phyloP scores from a whole-genome alignment of 1,140 invertebrate species.

The Dendroctonus valens region DNA sequence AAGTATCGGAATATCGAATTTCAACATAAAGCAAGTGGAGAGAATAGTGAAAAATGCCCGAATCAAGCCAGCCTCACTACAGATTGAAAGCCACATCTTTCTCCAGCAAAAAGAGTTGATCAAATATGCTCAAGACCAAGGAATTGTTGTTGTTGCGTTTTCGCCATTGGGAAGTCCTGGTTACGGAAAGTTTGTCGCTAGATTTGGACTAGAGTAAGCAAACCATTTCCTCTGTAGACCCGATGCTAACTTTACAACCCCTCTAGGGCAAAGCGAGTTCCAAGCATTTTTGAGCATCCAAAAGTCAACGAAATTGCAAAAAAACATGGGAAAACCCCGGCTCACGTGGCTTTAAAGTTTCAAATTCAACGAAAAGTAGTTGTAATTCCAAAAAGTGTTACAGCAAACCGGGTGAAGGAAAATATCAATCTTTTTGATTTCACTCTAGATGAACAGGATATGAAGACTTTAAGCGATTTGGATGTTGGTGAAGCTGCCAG shows the following conservation, averaged over 20 bases:
- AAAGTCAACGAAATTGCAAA: conserved; percentile 67
- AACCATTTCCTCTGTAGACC: background rate
- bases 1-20: conserved; percentile 75
- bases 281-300: conserved; percentile 67
- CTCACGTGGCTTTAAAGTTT: conserved; percentile 77
- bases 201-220: no score
- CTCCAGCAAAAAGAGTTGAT: conserved; percentile 75
- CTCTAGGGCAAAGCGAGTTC: conserved; percentile 53
- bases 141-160: conserved; percentile 78
- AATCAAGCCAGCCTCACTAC: conserved; percentile 68
- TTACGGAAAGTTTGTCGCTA: no score
- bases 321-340: conserved; percentile 67
- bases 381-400: conserved; percentile 84
- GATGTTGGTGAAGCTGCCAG: conserved; percentile 64
- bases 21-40: conserved; percentile 66
- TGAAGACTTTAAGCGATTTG: conserved; percentile 55
- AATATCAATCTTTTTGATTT: conserved; percentile 67
- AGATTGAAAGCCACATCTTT: conserved; percentile 81
- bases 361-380: conserved; percentile 70
- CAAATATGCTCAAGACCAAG: conserved; percentile 67
- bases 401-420: conserved; percentile 64
- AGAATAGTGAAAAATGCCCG: conserved; percentile 61
- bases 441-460: conserved; percentile 56
- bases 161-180: conserved; percentile 72
- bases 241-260: conserved; percentile 44